Evolutionary conservation across 2,888 invertebrate species (phyloP), one percentile per base, ranked within the genome.

Genomic region (Trichogramma evanescens): DNA sequence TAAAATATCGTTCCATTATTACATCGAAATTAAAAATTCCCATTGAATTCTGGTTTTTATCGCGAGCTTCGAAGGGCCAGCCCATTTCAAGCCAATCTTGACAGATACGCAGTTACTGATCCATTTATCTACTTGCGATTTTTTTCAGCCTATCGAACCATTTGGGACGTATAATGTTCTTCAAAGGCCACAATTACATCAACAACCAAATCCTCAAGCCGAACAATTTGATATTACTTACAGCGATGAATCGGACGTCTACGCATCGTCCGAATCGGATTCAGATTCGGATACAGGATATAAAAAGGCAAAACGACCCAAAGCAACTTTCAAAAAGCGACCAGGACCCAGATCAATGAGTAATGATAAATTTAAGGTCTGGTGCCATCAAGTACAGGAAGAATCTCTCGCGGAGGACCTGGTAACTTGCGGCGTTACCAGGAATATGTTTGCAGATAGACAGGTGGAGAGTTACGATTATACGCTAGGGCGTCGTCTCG

Each of bases 391-490:
- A 64, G 76, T 82, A n/a, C 86, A 91, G 80, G 92, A 93, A 74
- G 91, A 92, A 67, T 82, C 88, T 0, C 78, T 93, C 56, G 87
- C 89, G 40, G 89, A 91, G 73, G 87, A 89, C 68, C 83, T 93
- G 79, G 85, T 86, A 8, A 85, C 85, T 49, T 90, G 90, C 78
- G 89, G 88, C 76, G 91, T 93, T 7, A 85, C 86, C 71, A 83
- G 79, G 77, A 85, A 80, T 73, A 82, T 82, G 75, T 87, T 83
- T 58, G 72, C 74, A 80, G 87, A 82, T 56, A 79, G 87, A 39
- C 82, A 80, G 74, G 88, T 91, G 55, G 91, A 92, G 78, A 87
- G 86, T 75, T 91, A 92, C 78, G 87, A 89, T 77, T 87, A 86
- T 74, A 84, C 84, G 46, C 77, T 84, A 68, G 83, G 82, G 69